Evolutionary conservation across 2,113 vertebrate species (phyloP).

Genomic region (Nothocercus nigrocapillus): DNA sequence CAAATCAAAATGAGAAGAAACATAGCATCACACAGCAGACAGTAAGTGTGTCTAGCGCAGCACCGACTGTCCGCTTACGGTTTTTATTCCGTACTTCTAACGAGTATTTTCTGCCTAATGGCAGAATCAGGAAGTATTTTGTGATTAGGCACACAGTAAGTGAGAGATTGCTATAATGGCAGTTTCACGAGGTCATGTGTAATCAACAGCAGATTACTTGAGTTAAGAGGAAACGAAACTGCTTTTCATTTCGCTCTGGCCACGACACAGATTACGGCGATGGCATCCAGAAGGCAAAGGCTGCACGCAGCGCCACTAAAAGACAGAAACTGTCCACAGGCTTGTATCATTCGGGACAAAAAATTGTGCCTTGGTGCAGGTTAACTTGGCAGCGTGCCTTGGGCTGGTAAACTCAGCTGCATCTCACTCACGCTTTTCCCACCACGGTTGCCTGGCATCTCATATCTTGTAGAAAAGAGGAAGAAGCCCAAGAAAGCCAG

Average conservation of each 20-base stretch:
- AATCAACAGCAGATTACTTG: constrained; percentile 26
- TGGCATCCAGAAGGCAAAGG: constrained; percentile 12
- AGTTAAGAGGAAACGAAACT: constrained; percentile 1
- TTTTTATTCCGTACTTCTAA: neutral
- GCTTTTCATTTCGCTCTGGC: constrained; percentile 17
- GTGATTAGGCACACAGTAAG: neutral
- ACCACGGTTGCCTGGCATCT: neutral
- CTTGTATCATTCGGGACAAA: neutral
- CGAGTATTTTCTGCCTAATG: neutral
- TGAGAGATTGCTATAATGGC: neutral
- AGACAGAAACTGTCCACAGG: neutral
- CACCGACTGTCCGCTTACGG: rapidly evolving
- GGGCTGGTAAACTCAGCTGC: neutral
- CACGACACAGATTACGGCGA: constrained; percentile 25
- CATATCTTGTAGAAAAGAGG: neutral
- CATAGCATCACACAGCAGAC: neutral
- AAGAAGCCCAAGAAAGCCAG: neutral
- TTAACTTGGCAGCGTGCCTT: neutral
- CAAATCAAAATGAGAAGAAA: neutral
- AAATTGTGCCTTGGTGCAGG: neutral
- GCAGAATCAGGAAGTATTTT: neutral
- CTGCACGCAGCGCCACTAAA: neutral
- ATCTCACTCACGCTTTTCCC: neutral
- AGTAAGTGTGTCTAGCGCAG: neutral
- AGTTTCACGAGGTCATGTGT: neutral